Conservation (phyloP, 2,113 vertebrate genomes). For the Ptychochromis oligacanthus region DNA sequence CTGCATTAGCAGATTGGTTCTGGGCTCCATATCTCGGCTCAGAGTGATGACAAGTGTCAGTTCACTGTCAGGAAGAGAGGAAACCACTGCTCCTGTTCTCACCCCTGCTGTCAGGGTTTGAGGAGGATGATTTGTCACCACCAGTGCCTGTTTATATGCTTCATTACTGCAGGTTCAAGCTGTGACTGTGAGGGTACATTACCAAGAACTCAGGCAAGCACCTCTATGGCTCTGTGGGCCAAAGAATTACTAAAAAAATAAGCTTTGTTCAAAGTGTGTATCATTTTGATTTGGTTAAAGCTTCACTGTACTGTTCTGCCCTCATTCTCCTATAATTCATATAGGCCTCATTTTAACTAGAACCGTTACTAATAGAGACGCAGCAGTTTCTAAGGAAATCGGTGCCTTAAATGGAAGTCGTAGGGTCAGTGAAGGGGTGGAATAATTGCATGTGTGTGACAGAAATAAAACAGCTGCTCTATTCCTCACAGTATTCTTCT, state of each 20-base stretch:
- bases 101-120: constrained; percentile 56
- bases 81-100: constrained; percentile 48
- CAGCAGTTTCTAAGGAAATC: neutral
- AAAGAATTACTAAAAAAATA: neutral
- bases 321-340: neutral
- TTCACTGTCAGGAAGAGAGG: constrained; percentile 52
- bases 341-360: neutral
- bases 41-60: constrained; percentile 51
- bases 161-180: constrained; percentile 48
- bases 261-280: neutral
- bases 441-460: neutral
- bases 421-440: neutral
- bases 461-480: neutral
- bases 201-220: neutral
- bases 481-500: neutral
- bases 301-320: neutral
- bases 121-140: constrained; percentile 64
- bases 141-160: constrained; percentile 46
- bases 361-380: neutral
- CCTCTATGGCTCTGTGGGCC: neutral
- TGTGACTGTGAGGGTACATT: constrained; percentile 19
- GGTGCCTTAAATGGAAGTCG: neutral
- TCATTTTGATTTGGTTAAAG: neutral
- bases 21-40: constrained; percentile 34
- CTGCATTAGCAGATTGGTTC: constrained; percentile 71